Evolutionary conservation across 2,113 vertebrate genomes (phyloP).

Genomic region (Aldabrachelys gigantea): DNA sequence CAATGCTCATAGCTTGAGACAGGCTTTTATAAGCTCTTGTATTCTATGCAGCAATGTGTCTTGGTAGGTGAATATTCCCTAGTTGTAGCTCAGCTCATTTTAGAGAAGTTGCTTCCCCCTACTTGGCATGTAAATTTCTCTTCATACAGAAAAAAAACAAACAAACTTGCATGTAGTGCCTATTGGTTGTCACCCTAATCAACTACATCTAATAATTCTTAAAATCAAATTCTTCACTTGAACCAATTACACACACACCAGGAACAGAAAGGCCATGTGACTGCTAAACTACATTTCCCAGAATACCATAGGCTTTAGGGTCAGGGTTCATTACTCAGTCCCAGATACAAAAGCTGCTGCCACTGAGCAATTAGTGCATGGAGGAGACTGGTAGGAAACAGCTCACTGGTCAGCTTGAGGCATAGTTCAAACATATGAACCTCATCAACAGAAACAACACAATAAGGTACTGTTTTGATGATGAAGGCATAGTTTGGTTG

Average conservation of each 20-base stretch:
- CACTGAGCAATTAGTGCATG: background rate
- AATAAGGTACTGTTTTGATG: background rate
- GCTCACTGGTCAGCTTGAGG: background rate
- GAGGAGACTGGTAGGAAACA: slow-evolving; percentile 50
- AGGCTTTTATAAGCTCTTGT: background rate
- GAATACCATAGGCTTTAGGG: background rate
- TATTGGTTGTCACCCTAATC: fast-evolving
- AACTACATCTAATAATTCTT: background rate
- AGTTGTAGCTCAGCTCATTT: background rate
- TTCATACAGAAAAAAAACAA: fast-evolving
- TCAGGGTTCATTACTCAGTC: background rate
- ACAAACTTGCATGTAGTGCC: background rate
- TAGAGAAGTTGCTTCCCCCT: slow-evolving; percentile 44
- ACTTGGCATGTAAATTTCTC: slow-evolving; percentile 35
- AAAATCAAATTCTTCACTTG: fast-evolving
- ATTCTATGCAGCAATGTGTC: background rate
- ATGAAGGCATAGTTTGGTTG: background rate
- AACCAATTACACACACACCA: background rate
- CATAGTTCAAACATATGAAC: fast-evolving
- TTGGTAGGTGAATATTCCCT: background rate
- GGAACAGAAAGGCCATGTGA: background rate
- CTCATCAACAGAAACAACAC: background rate
- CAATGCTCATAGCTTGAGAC: background rate
- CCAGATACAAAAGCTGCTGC: fast-evolving
- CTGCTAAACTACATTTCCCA: background rate